These are phyloP conservation scores for Cancer borealis DNA, from an alignment of 2,888 invertebrate species.

Conservation along the genomic window DNA sequence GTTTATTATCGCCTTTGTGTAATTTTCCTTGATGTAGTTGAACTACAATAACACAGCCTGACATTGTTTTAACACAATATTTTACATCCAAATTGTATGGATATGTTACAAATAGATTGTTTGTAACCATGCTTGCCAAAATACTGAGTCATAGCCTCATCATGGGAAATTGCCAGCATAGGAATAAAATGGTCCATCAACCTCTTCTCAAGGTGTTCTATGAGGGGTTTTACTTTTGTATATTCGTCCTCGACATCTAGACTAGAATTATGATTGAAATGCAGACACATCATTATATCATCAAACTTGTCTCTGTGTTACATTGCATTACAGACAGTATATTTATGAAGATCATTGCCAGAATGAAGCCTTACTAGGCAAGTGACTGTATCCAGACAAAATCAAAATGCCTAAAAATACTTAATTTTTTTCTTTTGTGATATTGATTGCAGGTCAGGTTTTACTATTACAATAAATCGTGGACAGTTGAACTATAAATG, in stretches of 20 bases:
- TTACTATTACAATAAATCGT: not conserved
- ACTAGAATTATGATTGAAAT: slow-evolving; percentile 76
- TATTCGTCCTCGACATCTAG: slow-evolving; percentile 77
- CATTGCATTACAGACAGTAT: slow-evolving; percentile 55
- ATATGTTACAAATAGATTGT: slow-evolving; percentile 79
- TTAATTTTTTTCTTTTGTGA: not conserved
- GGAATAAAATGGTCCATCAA: slow-evolving; percentile 77
- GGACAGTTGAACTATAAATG: not conserved
- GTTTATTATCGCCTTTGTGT: slow-evolving; percentile 32
- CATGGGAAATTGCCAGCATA: slow-evolving; percentile 77
- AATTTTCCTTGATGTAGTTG: slow-evolving; percentile 79
- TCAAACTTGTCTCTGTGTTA: slow-evolving; percentile 58
- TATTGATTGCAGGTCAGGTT: not conserved
- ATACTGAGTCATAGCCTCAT: slow-evolving; percentile 79
- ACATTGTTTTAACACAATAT: slow-evolving; percentile 78
- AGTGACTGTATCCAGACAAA: not conserved
- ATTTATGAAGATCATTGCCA: not conserved
- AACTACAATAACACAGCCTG: slow-evolving; percentile 79
- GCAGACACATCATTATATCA: slow-evolving; percentile 77
- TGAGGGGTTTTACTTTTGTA: slow-evolving; percentile 74
- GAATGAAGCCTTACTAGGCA: not conserved
- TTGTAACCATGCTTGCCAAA: slow-evolving; percentile 79
- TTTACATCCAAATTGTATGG: slow-evolving; percentile 79
- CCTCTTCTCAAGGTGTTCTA: slow-evolving; percentile 76
- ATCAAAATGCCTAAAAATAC: not conserved